Conservation (phyloP, 2,888 invertebrate species). For the Tholera decimalis region DNA sequence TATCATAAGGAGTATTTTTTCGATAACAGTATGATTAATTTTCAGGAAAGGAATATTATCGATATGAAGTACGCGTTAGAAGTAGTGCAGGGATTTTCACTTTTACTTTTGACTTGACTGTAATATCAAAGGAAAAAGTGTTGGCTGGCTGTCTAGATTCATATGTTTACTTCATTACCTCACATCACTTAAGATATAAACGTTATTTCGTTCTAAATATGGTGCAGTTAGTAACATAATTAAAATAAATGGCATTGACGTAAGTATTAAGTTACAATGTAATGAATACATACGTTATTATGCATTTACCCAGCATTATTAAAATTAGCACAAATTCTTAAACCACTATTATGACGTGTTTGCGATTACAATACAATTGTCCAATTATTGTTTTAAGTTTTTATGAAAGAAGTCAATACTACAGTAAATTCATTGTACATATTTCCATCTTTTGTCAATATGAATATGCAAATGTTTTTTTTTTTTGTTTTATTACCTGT, state of each 20-base stretch:
- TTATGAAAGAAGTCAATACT: constrained; percentile 1
- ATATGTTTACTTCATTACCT: too few relatives aligned
- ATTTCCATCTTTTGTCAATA: constrained; percentile 13
- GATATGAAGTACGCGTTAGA: too few relatives aligned
- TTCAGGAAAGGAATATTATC: too few relatives aligned
- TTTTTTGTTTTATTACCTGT: neutral
- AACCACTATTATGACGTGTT: constrained; percentile 10
- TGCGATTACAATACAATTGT: constrained; percentile 29
- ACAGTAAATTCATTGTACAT: constrained; percentile 1
- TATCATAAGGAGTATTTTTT: too few relatives aligned
- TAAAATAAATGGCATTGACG: constrained; percentile 16
- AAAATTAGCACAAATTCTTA: constrained; percentile 17
- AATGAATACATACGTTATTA: constrained; percentile 24
- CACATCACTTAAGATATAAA: too few relatives aligned
- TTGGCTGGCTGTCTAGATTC: too few relatives aligned
- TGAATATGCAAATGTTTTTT: neutral
- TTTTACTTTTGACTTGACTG: too few relatives aligned
- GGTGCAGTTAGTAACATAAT: neutral
- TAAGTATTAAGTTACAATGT: too few relatives aligned
- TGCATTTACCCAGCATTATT: constrained; percentile 16
- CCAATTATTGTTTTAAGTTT: constrained; percentile 10
- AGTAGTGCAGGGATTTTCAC: too few relatives aligned
- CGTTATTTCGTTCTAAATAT: neutral
- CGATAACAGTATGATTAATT: too few relatives aligned
- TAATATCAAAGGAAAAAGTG: too few relatives aligned